Base-by-base conservation (phyloP, 2,113 vertebrate genomes). In the Pipra filicauda region DNA sequence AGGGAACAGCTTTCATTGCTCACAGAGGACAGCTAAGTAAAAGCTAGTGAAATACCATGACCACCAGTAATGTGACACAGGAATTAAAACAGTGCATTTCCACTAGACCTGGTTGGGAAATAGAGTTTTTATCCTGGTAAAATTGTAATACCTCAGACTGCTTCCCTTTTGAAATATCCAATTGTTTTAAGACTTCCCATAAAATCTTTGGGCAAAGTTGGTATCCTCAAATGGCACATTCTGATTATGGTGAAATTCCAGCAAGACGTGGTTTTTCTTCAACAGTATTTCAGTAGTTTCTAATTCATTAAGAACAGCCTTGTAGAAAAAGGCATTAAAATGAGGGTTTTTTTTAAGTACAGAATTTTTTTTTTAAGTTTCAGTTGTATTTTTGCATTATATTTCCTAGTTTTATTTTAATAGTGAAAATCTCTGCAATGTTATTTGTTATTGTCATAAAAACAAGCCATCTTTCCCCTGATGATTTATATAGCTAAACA, bases 371-470 rank as follows among this genome's bases (percentile, higher is more conserved):
- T 30, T 43, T 30, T 22, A 37, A 31, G 74, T 72, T 77, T 95
- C 75, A 55, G 18, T 75, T 94, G 23, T 18, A 69, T 52, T 85
- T 93, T 89, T 88, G 15, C 46, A 70, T 78, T 43, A 82, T 59
- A 92, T 93, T 91, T 43, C 49, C 61, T 86, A 57, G 30, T 91
- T 88, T 79, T 81, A 71, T 51, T 88, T 88, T 82, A 58, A 70
- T 39, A 82, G n/a, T 86, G 43, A 64, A 88, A 89, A 73, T 70
- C 55, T 87, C 82, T 16, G 28, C 66, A 94, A 64, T 27, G 8
- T 85, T 96, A 85, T 87, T 94, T 93, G 64, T 52, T 86, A 41
- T n/a, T 73, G 27, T 61, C 61, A 71, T 89, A 84, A 93, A 92
- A 93, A 28, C 46, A 86, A 93, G 44, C 21, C 67, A 73, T 79